Conservation (phyloP, 2,113 vertebrate species). For the Stigmatopora argus region DNA sequence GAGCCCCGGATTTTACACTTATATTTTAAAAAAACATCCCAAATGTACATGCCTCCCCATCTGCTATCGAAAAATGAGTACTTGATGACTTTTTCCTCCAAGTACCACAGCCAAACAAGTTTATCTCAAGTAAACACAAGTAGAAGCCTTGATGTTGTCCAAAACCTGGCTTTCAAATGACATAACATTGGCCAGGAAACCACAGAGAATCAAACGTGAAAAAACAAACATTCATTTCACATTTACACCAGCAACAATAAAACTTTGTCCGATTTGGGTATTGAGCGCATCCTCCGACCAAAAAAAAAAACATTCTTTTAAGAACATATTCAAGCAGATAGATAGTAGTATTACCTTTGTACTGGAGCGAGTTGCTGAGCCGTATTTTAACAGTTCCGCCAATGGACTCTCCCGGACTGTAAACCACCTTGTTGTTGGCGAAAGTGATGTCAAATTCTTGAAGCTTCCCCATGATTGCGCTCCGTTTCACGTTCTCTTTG, state of each 20-base stretch:
- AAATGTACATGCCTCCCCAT: neutral
- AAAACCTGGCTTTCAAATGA: conserved; percentile 11
- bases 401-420: conserved; percentile 85
- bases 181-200: neutral
- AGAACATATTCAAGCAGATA: neutral
- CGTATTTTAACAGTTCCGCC: conserved; percentile 81
- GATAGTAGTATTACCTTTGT: conserved; percentile 75
- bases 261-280: conserved; percentile 26
- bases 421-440: conserved; percentile 84
- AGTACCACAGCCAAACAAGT: neutral
- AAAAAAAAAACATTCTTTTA: neutral
- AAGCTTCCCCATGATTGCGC: conserved; percentile 82
- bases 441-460: conserved; percentile 87
- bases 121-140: neutral
- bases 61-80: neutral
- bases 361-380: conserved; percentile 74
- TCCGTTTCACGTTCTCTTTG: conserved; percentile 26
- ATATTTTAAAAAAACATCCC: neutral
- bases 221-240: neutral
- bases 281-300: conserved; percentile 6
- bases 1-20: neutral
- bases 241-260: conserved; percentile 10
- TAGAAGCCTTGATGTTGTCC: conserved; percentile 13
- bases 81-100: neutral
- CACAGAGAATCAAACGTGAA: neutral